Base-by-base conservation (phyloP, 1,140 invertebrate genomes). In the Trinorchestia longiramus region DNA sequence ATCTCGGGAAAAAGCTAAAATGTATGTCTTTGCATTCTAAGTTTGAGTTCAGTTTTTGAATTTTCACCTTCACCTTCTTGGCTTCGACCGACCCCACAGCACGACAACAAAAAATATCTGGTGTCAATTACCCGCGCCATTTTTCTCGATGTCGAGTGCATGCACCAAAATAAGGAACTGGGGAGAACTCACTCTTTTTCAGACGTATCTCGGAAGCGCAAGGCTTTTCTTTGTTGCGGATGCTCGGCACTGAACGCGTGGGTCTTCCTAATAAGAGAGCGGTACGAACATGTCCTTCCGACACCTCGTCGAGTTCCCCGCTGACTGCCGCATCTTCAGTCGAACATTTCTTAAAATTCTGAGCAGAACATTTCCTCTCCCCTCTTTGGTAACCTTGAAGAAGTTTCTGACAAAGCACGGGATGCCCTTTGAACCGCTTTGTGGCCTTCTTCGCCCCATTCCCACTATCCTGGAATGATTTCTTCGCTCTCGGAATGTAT, bases 391-490 rank as follows among this genome's bases (percentile, higher is more conserved):
- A 90, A 90, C 88, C 88, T 90, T 90, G 88, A 90, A 36, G 88
- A 43, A 41, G 88, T 41, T 77, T 90, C 88, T 90, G 43, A 90
- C 88, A 90, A 90, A 90, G 88, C 88, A 87, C 87, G 88, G 15
- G 43, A 15, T 90, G 88, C 88, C 88, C 88, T 90, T 43, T 90
- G 88, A 90, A 90, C 88, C 88, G 88, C 43, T 41, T 43, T 90
- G 88, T 41, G n/a, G 43, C 43, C 41, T 41, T 43, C 41, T 90
- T 87, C 87, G 6, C 36, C 41, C n/a, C 41, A 90, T 90, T 90
- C 88, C 88, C 88, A 90, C 88, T 90, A 90, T 90, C 88, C 88
- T 90, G 88, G 88, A 90, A 90, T 90, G 28, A 90, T 90, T 90
- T 90, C 88, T 90, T 90, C 88, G 88, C 88, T 90, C 88, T 90